Evolutionary conservation across 1,140 invertebrate genomes (phyloP).

Genomic region (Drosophila novamexicana): DNA sequence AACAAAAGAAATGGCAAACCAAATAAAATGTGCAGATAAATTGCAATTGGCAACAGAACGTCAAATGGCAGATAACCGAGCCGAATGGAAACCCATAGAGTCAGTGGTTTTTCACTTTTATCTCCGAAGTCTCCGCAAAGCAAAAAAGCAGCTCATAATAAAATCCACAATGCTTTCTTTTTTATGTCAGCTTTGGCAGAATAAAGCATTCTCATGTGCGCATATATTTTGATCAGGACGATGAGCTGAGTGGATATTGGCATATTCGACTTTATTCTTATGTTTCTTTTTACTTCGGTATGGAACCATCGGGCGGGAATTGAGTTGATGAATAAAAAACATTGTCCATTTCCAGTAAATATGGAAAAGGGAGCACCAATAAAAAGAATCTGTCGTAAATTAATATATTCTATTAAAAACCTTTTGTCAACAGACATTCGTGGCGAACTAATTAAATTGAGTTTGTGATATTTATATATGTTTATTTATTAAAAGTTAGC

Average conservation of each 20-base stretch:
- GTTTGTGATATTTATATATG: no score
- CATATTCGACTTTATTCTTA: no score
- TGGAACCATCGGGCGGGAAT: no score
- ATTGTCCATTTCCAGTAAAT: no score
- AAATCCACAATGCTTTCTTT: background rate
- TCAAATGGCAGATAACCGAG: background rate
- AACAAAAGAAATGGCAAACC: background rate
- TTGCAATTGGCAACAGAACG: constrained; percentile 5
- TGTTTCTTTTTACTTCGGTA: no score
- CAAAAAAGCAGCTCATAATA: background rate
- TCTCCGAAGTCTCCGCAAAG: background rate
- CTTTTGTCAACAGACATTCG: background rate
- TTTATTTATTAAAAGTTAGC: no score
- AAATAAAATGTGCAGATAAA: constrained; percentile 6
- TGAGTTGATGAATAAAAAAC: no score
- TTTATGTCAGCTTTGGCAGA: background rate
- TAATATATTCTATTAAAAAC: background rate
- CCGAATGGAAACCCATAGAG: background rate
- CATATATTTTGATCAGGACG: background rate
- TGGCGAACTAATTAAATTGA: no score
- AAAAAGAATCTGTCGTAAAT: background rate
- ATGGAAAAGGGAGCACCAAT: no score
- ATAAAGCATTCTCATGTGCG: no score
- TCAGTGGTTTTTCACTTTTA: constrained; percentile 2
- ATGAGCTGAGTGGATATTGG: background rate